Conservation (phyloP, 2,888 invertebrate species). For the Mythimna impura region DNA sequence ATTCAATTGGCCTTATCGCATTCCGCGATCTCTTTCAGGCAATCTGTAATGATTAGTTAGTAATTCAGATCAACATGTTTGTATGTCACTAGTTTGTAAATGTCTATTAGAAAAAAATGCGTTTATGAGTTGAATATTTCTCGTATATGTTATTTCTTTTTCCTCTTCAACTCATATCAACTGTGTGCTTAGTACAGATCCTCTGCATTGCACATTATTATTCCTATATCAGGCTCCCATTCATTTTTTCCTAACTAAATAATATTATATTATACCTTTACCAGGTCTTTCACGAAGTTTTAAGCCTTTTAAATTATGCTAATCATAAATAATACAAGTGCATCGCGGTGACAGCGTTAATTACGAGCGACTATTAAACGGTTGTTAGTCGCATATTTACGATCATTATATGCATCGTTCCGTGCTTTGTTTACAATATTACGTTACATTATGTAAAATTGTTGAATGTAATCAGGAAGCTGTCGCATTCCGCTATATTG, state of each 20-base stretch:
- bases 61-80: neutral
- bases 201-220: neutral
- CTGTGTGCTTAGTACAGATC: neutral
- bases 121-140: neutral
- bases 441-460: constrained; percentile 65
- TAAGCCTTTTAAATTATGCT: neutral
- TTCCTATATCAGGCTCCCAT: neutral
- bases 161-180: neutral
- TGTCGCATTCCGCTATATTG: constrained; percentile 50
- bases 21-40: too few species aligned
- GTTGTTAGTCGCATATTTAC: constrained; percentile 66
- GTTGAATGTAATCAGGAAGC: constrained; percentile 61
- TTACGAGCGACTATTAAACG: constrained; percentile 68
- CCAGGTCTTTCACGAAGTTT: neutral
- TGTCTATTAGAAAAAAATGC: neutral
- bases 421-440: constrained; percentile 72
- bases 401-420: constrained; percentile 69
- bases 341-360: constrained; percentile 58
- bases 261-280: neutral
- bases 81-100: neutral
- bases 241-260: too few species aligned
- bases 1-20: too few species aligned
- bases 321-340: constrained; percentile 31
- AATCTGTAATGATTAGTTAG: too few species aligned
- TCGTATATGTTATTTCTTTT: too few species aligned